Evolutionary conservation across 1,140 invertebrate species (phyloP).

Genomic region (Neodiprion pinetum): DNA sequence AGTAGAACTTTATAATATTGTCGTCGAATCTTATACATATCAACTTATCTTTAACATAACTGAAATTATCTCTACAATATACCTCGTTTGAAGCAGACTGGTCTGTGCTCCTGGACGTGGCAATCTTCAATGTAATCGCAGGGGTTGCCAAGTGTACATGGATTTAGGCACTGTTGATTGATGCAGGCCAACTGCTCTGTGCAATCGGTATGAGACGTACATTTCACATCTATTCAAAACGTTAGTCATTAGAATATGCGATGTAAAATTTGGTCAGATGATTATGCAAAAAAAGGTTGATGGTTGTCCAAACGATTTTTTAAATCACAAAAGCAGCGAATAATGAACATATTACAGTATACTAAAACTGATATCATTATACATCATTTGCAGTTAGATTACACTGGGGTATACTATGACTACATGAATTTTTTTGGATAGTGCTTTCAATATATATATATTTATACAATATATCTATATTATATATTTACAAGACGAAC

Average conservation of each 20-base stretch:
- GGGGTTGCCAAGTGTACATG: conserved; percentile 72
- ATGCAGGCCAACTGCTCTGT: conserved; percentile 78
- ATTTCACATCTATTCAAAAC: conserved; percentile 70
- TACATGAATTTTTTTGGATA: not conserved
- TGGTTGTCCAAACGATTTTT: no score
- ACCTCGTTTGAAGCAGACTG: conserved; percentile 79
- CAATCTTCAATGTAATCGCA: conserved; percentile 74
- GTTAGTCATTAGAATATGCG: conserved; percentile 36
- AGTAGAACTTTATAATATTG: no score
- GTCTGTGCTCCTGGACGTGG: conserved; percentile 78
- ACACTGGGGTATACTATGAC: not conserved
- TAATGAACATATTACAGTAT: not conserved
- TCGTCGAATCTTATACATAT: no score
- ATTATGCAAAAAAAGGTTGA: not conserved
- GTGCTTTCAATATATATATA: not conserved
- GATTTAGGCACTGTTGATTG: conserved; percentile 78
- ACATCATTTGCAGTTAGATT: not conserved
- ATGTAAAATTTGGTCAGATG: not conserved
- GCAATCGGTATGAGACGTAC: conserved; percentile 74
- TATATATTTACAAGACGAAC: not conserved
- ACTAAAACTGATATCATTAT: not conserved
- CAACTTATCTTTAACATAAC: no score
- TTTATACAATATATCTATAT: no score
- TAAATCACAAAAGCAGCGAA: no score
- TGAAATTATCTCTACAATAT: conserved; percentile 10